Evolutionary conservation across 2,113 vertebrate genomes (phyloP), one percentile per base, ranked within the genome.

Genomic region (Sapayoa aenigma): DNA sequence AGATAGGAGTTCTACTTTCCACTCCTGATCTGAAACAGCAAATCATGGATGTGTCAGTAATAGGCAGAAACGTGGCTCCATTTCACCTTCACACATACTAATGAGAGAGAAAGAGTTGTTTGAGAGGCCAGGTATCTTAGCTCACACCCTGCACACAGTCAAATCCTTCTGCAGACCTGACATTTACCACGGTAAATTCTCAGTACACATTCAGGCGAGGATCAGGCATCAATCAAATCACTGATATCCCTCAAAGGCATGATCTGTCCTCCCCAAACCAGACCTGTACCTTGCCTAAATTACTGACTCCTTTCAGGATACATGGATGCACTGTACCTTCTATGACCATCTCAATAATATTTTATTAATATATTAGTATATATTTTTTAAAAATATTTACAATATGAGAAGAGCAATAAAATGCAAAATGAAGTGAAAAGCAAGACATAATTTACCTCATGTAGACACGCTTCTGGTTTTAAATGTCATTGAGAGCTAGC

Each of bases 401-500:
- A 46, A 13, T 7, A 50, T 11, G 11, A 84, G 39, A 78, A 84
- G 89, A 46, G 52, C 27, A 75, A 49, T 86, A 44, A 80, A 86
- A 84, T 44, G 8, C 66, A 87, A 86, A 80, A 84, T 3, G n/a
- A 14, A 33, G 35, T 18, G 14, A 37, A 84, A 93, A 94, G 71
- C 55, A 67, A 71, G 65, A 19, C 5, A 3, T 66, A 42, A 59
- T 88, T 93, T 56, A 58, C 28, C 31, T 25, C 67, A 62, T 14
- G 17, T 30, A 50, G 66, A 65, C 78, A 85, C 0, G 0, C 75
- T 65, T 68, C 65, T 86, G 68, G 33, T 68, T 93, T 95, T 81
- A 89, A 94, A 84, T 37, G n/a, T 78, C 92, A 93, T 5, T 16
- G 65, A 84, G 78, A 84, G 37, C 53, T 31, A 33, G 68, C 21